phyloP scores from a whole-genome alignment of 2,797 vertebrate genomes.

The Sphaeramia orbicularis region DNA sequence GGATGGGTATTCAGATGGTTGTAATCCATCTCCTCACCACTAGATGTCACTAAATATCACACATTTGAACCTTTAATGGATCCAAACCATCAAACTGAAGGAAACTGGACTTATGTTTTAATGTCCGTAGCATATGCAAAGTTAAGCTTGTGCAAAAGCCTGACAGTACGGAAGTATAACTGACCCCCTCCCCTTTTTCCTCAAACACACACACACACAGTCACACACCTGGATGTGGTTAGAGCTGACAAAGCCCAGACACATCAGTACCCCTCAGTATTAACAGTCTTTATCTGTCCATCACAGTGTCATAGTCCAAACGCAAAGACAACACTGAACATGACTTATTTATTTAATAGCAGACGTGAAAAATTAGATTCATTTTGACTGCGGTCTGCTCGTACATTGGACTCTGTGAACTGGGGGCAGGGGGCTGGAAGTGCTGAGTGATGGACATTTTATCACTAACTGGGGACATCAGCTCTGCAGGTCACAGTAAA shows the following conservation, averaged over 20 bases:
- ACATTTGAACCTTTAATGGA: no score
- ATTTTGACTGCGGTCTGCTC: not conserved
- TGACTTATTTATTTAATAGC: slow-evolving; percentile 8
- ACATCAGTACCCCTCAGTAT: slow-evolving; percentile 86
- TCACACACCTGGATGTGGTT: slow-evolving; percentile 90
- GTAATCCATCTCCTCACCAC: no score
- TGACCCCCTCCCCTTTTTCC: no score
- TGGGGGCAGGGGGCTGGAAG: slow-evolving; percentile 86
- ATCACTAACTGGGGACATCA: slow-evolving; percentile 90
- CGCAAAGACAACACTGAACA: not conserved
- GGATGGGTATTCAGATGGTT: no score
- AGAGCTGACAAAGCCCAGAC: slow-evolving; percentile 87
- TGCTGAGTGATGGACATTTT: slow-evolving; percentile 92
- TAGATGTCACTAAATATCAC: no score
- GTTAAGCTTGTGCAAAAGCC: no score
- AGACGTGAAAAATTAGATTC: slow-evolving; percentile 16
- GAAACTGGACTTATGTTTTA: no score
- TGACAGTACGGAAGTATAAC: no score
- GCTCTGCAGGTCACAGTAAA: slow-evolving; percentile 91
- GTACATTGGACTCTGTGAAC: slow-evolving; percentile 51
- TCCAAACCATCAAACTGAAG: no score
- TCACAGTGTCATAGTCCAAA: slow-evolving; percentile 1
- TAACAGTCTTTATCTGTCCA: slow-evolving; percentile 14
- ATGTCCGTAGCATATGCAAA: no score
- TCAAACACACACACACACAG: slow-evolving; percentile 10